Conservation (phyloP, 2,797 vertebrate genomes). For the Gobionotothen gibberifrons region DNA sequence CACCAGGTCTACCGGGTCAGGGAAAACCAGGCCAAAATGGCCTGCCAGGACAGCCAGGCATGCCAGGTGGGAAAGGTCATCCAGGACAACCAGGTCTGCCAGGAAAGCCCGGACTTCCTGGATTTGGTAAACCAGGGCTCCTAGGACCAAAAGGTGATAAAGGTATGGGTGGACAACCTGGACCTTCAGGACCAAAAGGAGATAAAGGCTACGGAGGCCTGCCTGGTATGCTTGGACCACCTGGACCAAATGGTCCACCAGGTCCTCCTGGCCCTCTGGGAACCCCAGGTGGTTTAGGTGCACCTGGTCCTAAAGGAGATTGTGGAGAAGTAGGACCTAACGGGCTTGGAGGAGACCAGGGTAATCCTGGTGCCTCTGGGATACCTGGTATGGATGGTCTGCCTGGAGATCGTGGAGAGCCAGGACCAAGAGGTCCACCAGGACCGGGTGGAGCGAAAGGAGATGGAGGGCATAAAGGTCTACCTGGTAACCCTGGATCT, state of each 20-base stretch:
- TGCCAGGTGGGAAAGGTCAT: slow-evolving; percentile 92
- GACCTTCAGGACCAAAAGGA: slow-evolving; percentile 89
- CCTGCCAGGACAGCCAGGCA: slow-evolving; percentile 90
- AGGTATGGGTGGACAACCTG: slow-evolving; percentile 88
- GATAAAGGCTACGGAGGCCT: slow-evolving; percentile 91
- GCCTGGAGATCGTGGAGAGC: slow-evolving; percentile 90
- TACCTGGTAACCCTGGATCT: slow-evolving; percentile 88
- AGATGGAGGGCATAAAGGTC: slow-evolving; percentile 90
- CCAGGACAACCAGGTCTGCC: slow-evolving; percentile 93
- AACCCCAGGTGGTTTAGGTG: slow-evolving; percentile 87
- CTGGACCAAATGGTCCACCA: slow-evolving; percentile 88
- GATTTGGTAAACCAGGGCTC: slow-evolving; percentile 93
- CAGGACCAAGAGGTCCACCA: slow-evolving; percentile 89
- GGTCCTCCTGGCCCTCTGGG: slow-evolving; percentile 90
- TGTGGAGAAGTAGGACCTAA: slow-evolving; percentile 88
- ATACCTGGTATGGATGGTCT: slow-evolving; percentile 92
- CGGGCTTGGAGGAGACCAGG: slow-evolving; percentile 89
- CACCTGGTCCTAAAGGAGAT: slow-evolving; percentile 93
- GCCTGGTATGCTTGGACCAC: slow-evolving; percentile 89
- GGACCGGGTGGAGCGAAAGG: slow-evolving; percentile 92
- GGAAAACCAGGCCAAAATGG: slow-evolving; percentile 94
- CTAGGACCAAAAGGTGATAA: slow-evolving; percentile 94
- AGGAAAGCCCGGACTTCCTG: slow-evolving; percentile 92
- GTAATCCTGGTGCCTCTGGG: slow-evolving; percentile 90
- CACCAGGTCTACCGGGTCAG: slow-evolving; percentile 90